These are phyloP conservation scores for Drosophila paramelanica DNA, from an alignment of 2,888 invertebrate species.

Conservation along the genomic window DNA sequence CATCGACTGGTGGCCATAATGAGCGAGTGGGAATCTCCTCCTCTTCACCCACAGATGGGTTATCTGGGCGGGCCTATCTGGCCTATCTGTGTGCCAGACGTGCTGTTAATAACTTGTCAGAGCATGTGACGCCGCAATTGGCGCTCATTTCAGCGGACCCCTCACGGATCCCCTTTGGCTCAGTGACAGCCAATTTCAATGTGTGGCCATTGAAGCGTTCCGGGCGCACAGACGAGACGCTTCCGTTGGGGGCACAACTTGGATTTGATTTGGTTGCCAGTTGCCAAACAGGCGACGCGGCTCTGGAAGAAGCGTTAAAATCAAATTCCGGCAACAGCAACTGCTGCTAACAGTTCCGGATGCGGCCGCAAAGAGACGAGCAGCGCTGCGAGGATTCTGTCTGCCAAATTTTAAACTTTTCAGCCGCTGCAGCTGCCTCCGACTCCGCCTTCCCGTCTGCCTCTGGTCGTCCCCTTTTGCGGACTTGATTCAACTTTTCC, in stretches of 20 bases:
- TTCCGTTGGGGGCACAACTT: slow-evolving; percentile 25
- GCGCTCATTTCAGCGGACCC: slow-evolving; percentile 45
- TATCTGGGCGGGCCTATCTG: slow-evolving; percentile 20
- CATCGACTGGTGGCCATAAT: slow-evolving; percentile 35
- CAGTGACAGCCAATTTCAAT: slow-evolving; percentile 62
- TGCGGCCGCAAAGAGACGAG: slow-evolving; percentile 39
- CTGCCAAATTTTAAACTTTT: slow-evolving; percentile 69
- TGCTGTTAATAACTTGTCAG: slow-evolving; percentile 60
- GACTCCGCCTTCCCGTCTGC: not conserved
- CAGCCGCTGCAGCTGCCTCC: slow-evolving; percentile 29
- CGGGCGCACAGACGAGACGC: slow-evolving; percentile 14
- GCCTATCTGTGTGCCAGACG: slow-evolving; percentile 25
- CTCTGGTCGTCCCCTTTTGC: slow-evolving; percentile 5
- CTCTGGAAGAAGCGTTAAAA: slow-evolving; percentile 59
- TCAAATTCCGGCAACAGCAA: slow-evolving; percentile 53
- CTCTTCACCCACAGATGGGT: not conserved
- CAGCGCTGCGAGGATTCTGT: slow-evolving; percentile 41
- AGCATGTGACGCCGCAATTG: slow-evolving; percentile 56
- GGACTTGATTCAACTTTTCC: slow-evolving; percentile 51
- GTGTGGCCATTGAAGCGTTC: slow-evolving; percentile 39
- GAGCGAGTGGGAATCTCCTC: not conserved
- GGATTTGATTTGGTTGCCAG: slow-evolving; percentile 33
- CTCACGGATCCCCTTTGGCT: slow-evolving; percentile 6
- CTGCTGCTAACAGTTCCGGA: slow-evolving; percentile 61
- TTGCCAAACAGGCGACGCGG: slow-evolving; percentile 26